Evolutionary conservation across 2,888 invertebrate genomes (phyloP).

Genomic region (Aromia moschata): DNA sequence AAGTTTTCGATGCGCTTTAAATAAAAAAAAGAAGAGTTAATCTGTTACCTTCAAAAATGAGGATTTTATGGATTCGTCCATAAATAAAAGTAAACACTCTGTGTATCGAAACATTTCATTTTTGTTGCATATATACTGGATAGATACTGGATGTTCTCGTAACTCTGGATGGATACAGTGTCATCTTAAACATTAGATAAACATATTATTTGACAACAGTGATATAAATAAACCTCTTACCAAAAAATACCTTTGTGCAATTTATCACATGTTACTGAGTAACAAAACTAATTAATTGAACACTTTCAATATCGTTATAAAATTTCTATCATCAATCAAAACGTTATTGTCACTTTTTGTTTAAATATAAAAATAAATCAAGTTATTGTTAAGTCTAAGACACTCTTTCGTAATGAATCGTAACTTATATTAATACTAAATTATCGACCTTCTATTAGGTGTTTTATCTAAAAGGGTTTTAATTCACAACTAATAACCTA

Average conservation of each 20-base stretch:
- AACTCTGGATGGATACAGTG: not conserved
- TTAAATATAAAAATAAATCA: constrained; percentile 24
- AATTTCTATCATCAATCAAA: constrained; percentile 8
- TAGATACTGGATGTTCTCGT: not conserved
- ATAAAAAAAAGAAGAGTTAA: not conserved
- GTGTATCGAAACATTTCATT: not conserved
- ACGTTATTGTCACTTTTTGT: constrained; percentile 37
- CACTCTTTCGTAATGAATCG: constrained; percentile 22
- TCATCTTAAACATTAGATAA: constrained; percentile 2
- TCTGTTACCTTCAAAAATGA: not conserved
- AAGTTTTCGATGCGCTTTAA: too few species aligned
- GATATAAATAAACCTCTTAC: not conserved
- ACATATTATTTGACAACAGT: not conserved
- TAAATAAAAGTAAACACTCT: too few species aligned
- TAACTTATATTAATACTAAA: not conserved
- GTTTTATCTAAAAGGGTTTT: not conserved
- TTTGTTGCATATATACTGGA: not conserved
- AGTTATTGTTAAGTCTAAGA: constrained; percentile 31
- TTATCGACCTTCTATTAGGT: not conserved
- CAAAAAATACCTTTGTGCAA: constrained; percentile 39
- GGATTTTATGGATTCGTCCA: too few species aligned
- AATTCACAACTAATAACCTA: not conserved
- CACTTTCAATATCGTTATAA: constrained; percentile 20
- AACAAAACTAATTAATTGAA: constrained; percentile 27
- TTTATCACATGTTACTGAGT: constrained; percentile 42